phyloP scores from a whole-genome alignment of 2,113 vertebrate species.

The Carassius carassius region DNA sequence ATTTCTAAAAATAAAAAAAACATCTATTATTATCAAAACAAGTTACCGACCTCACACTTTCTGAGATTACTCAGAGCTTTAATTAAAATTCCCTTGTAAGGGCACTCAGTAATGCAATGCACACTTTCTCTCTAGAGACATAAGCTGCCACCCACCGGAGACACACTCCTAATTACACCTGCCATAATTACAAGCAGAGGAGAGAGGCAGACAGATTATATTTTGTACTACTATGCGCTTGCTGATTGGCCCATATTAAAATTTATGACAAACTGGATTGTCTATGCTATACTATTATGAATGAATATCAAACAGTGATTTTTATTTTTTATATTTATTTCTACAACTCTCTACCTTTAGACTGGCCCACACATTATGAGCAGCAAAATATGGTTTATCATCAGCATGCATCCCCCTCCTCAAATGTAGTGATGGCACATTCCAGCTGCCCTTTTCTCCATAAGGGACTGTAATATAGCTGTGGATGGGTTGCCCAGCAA shows the following conservation, averaged over 20 bases:
- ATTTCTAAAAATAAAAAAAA: not conserved
- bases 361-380: not conserved
- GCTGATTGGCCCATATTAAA: not conserved
- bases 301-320: not conserved
- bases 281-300: not conserved
- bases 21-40: not conserved
- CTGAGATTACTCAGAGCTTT: constrained; percentile 8
- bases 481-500: constrained; percentile 66
- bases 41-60: not conserved
- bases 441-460: constrained; percentile 60
- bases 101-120: constrained; percentile 30
- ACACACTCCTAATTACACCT: constrained; percentile 55
- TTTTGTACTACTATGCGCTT: not conserved
- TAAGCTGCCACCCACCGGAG: constrained; percentile 44
- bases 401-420: constrained; percentile 29
- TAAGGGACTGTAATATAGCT: constrained; percentile 58
- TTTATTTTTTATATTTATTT: not conserved
- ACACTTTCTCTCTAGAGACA: constrained; percentile 44
- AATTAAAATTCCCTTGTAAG: constrained; percentile 48
- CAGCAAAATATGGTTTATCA: not conserved
- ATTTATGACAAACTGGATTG: not conserved
- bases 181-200: constrained; percentile 44
- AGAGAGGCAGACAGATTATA: constrained; percentile 25
- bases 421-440: constrained; percentile 49
- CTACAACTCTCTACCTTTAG: not conserved